Percentiles rank a stretch among this genome's conserved stretches.
Evolutionary conservation across 2,113 vertebrate genomes (phyloP).

Genomic region (Pardalotus punctatus): DNA sequence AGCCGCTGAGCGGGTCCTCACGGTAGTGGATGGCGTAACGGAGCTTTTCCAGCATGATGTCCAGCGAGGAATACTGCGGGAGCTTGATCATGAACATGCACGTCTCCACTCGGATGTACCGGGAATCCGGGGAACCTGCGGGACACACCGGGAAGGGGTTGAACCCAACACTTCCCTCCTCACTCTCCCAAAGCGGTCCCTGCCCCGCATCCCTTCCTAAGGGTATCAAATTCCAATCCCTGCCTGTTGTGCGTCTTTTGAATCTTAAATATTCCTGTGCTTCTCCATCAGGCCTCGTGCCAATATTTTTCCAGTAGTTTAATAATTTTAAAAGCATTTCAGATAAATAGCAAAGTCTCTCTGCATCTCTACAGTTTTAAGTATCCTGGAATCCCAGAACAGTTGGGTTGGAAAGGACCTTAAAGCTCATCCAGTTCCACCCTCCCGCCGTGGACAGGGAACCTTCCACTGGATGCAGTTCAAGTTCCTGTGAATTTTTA

Average conservation of each 20-base stretch:
- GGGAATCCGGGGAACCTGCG: constrained; percentile 88
- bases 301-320: accelerated
- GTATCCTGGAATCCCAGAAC: not conserved
- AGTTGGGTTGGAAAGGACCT: not conserved
- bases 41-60: constrained; percentile 95
- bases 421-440: not conserved
- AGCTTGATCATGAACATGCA: constrained; percentile 99
- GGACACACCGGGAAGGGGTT: not conserved
- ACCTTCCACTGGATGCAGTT: not conserved
- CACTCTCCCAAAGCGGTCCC: accelerated
- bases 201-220: accelerated
- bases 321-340: not conserved
- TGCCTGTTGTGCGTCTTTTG: accelerated
- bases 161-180: accelerated
- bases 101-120: constrained; percentile 96
- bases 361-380: not conserved
- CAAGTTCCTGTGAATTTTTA: not conserved
- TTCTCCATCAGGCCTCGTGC: not conserved
- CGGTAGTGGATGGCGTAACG: constrained; percentile 97
- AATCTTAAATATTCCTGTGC: accelerated
- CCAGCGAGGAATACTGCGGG: constrained; percentile 93
- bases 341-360: not conserved
- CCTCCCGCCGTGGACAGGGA: not conserved
- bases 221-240: accelerated
- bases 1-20: constrained; percentile 97